These are phyloP conservation scores for Callithrix jacchus DNA, from an alignment of 2,113 vertebrate species.

Conservation along the genomic window DNA sequence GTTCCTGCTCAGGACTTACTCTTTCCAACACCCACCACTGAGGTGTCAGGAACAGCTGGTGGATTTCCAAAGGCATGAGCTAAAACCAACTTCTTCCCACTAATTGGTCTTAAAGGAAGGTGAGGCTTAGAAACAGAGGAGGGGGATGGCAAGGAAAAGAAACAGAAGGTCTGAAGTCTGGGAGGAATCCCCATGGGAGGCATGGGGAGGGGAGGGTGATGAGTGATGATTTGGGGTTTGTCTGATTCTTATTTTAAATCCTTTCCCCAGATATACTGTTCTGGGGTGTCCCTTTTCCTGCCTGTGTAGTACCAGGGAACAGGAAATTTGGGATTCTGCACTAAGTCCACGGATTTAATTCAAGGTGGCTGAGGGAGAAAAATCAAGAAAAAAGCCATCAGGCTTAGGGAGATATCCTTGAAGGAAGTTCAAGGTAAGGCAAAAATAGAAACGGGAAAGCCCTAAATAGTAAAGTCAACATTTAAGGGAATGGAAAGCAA, in stretches of 20 bases:
- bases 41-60: neutral
- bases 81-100: constrained; percentile 28
- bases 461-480: neutral
- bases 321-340: neutral
- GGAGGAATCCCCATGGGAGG: neutral
- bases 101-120: constrained; percentile 54
- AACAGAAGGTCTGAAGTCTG: neutral
- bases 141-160: neutral
- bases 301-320: neutral
- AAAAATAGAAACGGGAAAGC: neutral
- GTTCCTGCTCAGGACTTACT: neutral
- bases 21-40: neutral
- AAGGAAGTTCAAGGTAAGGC: constrained; percentile 39
- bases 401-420: neutral
- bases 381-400: neutral
- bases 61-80: constrained; percentile 51
- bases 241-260: neutral
- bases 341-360: neutral
- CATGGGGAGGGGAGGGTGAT: accelerated
- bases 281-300: neutral
- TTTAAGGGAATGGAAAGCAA: neutral
- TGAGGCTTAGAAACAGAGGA: neutral
- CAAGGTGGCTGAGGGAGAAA: neutral
- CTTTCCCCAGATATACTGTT: neutral
- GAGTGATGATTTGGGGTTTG: neutral